These are phyloP conservation scores for Microcebus murinus DNA, from an alignment of 2,113 vertebrate species.

Conservation along the genomic window DNA sequence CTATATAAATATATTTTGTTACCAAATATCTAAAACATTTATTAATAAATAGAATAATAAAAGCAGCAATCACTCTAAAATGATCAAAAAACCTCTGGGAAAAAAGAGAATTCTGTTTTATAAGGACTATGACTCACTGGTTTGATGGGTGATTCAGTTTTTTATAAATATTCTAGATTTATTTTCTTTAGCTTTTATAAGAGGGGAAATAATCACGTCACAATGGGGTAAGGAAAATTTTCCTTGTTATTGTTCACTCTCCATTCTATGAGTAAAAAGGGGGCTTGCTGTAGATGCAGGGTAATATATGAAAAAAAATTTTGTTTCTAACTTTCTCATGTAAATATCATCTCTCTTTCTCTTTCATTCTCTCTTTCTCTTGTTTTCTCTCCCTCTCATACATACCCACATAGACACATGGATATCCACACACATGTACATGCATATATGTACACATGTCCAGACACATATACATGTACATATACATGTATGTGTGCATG, in stretches of 20 bases:
- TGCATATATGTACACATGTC: no score
- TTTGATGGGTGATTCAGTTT: background rate
- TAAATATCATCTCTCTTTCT: background rate
- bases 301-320: background rate
- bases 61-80: background rate
- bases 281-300: background rate
- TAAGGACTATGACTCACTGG: background rate
- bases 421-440: background rate
- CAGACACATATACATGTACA: background rate
- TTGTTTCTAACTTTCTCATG: background rate
- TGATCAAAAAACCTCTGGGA: background rate
- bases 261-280: background rate
- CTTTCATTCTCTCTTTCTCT: background rate
- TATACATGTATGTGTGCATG: background rate
- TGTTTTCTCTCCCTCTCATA: background rate
- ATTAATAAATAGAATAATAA: background rate
- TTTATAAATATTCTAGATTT: slow-evolving; percentile 12
- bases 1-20: background rate
- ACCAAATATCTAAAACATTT: background rate
- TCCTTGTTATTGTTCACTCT: background rate
- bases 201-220: background rate
- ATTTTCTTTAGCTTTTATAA: background rate
- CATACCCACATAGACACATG: background rate
- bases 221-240: background rate
- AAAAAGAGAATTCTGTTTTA: background rate